phyloP scores from a whole-genome alignment of 2,113 vertebrate genomes.

The Colaptes auratus region DNA sequence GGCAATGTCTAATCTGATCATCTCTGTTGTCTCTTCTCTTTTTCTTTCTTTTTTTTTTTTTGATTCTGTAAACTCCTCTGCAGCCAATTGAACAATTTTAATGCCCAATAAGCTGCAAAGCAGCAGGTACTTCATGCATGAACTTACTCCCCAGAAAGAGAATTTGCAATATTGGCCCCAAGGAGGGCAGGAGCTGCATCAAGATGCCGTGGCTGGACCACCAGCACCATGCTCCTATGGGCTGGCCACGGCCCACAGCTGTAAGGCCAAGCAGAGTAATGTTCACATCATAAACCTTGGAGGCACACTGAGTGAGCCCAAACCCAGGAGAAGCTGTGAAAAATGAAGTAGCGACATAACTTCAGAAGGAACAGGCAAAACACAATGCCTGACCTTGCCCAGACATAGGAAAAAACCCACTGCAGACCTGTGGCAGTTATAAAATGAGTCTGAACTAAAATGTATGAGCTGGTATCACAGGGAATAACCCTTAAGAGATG shows the following conservation, averaged over 20 bases:
- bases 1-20: neutral
- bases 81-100: neutral
- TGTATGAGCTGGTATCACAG: neutral
- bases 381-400: neutral
- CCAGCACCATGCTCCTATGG: neutral
- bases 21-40: neutral
- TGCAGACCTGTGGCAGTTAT: neutral
- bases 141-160: neutral
- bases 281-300: neutral
- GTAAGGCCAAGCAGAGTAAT: neutral
- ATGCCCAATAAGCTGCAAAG: neutral
- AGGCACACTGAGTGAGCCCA: neutral
- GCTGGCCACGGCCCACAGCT: neutral
- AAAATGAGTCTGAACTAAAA: constrained; percentile 17
- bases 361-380: neutral
- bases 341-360: constrained; percentile 5
- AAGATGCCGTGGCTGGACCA: neutral
- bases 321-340: neutral
- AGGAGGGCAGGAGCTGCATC: neutral
- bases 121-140: neutral
- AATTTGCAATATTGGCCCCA: neutral
- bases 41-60: neutral
- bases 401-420: neutral
- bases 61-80: neutral
- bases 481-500: constrained; percentile 15